These are phyloP conservation scores for Caradrina kadenii DNA, from an alignment of 2,888 invertebrate genomes.

Conservation along the genomic window DNA sequence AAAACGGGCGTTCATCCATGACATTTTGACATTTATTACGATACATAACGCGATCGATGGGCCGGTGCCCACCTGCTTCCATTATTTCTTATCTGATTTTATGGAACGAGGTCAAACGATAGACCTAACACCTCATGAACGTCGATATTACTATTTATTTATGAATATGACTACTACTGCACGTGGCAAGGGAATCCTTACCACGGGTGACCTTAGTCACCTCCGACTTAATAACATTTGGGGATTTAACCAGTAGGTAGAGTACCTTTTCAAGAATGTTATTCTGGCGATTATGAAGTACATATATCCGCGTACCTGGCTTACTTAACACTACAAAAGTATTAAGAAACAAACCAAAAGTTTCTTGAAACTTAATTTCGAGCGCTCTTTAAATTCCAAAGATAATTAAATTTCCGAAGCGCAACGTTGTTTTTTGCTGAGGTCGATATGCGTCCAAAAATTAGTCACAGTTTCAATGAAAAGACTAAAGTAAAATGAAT, in stretches of 20 bases:
- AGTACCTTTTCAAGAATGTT: too few relatives aligned
- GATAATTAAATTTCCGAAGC: slow-evolving; percentile 52
- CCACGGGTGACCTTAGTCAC: slow-evolving; percentile 23
- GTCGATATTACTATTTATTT: slow-evolving; percentile 58
- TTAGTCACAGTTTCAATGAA: slow-evolving; percentile 57
- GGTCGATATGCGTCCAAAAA: slow-evolving; percentile 43
- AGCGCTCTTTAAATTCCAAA: slow-evolving; percentile 28
- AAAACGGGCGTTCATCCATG: slow-evolving; percentile 67
- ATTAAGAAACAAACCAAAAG: slow-evolving; percentile 3
- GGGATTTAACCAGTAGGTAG: slow-evolving; percentile 12
- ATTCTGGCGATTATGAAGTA: too few relatives aligned
- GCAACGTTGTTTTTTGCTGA: slow-evolving; percentile 38
- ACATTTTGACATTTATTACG: slow-evolving; percentile 71
- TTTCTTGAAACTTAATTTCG: not conserved
- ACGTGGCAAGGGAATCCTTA: slow-evolving; percentile 58
- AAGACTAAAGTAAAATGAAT: slow-evolving; percentile 45
- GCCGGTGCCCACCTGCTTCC: slow-evolving; percentile 73
- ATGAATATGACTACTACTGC: slow-evolving; percentile 58
- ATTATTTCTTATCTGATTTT: slow-evolving; percentile 85
- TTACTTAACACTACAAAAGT: not conserved
- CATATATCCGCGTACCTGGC: too few relatives aligned
- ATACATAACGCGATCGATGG: slow-evolving; percentile 73
- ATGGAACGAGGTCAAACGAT: slow-evolving; percentile 79
- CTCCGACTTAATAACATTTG: slow-evolving; percentile 14
- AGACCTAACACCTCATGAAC: slow-evolving; percentile 55